These are phyloP conservation scores for Ranitomeya variabilis DNA, from an alignment of 2,113 vertebrate genomes.

Conservation along the genomic window DNA sequence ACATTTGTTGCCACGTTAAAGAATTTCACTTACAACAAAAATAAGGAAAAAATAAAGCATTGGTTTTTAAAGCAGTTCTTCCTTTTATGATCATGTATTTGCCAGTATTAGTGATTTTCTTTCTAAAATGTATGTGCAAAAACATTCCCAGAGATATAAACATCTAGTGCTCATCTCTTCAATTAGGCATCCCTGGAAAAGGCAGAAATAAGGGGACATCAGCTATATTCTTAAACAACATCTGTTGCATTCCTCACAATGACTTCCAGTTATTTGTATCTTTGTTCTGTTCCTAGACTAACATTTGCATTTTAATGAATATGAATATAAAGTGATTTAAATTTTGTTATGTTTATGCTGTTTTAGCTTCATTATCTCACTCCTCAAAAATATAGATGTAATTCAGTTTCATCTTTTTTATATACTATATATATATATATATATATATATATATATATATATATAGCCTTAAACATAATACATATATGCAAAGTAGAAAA, in stretches of 20 bases:
- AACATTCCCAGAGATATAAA: conserved; percentile 22
- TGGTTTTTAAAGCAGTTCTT: not conserved
- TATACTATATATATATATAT: not conserved
- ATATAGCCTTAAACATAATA: not conserved
- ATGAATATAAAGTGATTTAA: conserved; percentile 41
- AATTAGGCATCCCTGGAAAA: conserved; percentile 35
- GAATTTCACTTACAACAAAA: not conserved
- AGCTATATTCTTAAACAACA: conserved; percentile 43
- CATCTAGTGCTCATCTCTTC: conserved; percentile 32
- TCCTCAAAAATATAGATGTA: conserved; percentile 9
- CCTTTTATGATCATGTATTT: not conserved
- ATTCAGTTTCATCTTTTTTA: not conserved
- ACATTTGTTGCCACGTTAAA: not conserved
- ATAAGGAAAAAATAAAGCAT: not conserved
- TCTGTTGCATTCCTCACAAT: conserved; percentile 42
- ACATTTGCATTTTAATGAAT: conserved; percentile 50
- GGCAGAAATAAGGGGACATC: conserved; percentile 24
- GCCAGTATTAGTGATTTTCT: conserved; percentile 19
- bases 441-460: not conserved
- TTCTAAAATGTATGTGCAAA: conserved; percentile 21
- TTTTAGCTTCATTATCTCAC: conserved; percentile 25
- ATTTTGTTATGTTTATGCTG: conserved; percentile 34
- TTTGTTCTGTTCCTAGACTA: conserved; percentile 23
- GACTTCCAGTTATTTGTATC: conserved; percentile 49
- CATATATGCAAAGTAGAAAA: not conserved